Conservation (phyloP, 2,888 invertebrate genomes). For the Tinea trinotella region DNA sequence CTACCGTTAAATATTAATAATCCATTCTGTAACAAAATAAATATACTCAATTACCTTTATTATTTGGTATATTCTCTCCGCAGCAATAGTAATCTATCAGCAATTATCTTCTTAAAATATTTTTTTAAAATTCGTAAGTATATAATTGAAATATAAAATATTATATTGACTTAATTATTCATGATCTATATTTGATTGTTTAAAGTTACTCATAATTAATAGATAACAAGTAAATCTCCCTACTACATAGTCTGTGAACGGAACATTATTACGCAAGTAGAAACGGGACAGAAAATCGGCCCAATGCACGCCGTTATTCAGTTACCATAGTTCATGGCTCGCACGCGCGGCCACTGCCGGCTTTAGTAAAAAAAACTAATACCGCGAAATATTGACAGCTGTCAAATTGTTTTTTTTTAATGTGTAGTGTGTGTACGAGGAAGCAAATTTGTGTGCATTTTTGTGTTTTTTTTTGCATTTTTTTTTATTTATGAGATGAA, state of each 20-base stretch:
- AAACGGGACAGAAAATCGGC: constrained; percentile 34
- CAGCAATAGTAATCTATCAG: no score
- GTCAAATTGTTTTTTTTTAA: neutral
- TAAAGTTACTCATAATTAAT: no score
- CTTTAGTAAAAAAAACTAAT: constrained; percentile 29
- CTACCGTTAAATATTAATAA: no score
- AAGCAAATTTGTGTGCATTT: neutral
- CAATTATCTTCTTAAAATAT: no score
- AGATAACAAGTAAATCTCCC: neutral
- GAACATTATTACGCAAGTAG: constrained; percentile 10
- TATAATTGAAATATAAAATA: no score
- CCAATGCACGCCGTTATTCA: constrained; percentile 42
- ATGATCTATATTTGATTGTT: no score
- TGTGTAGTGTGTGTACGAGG: neutral
- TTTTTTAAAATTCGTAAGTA: no score
- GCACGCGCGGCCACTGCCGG: constrained; percentile 43
- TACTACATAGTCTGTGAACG: neutral
- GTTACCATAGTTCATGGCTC: constrained; percentile 39
- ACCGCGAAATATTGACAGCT: constrained; percentile 16
- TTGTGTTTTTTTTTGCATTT: neutral
- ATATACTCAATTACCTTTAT: no score
- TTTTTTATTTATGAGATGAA: constrained; percentile 9
- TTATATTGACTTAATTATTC: no score
- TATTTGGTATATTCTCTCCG: no score
- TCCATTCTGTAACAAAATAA: no score